Percentiles rank a stretch among this genome's conserved stretches.
These are phyloP conservation scores for Cecropterus lyciades DNA, from an alignment of 1,140 invertebrate genomes.

Conservation along the genomic window DNA sequence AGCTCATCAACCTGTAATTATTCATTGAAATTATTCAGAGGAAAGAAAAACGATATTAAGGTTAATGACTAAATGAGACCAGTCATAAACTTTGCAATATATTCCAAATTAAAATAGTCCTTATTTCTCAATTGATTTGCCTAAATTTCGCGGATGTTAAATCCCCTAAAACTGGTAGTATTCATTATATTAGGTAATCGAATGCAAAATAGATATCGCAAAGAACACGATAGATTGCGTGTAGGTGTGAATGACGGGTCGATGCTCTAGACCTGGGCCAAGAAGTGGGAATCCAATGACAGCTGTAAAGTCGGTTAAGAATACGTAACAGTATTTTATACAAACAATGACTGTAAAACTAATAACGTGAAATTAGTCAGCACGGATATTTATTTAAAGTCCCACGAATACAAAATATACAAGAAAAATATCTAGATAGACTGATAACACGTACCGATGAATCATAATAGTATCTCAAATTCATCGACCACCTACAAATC, in stretches of 20 bases:
- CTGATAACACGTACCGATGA: slow-evolving; percentile 61
- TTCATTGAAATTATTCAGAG: too few relatives aligned
- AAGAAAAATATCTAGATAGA: slow-evolving; percentile 8
- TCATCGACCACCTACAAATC: slow-evolving; percentile 53
- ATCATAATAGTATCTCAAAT: slow-evolving; percentile 75
- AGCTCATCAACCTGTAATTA: slow-evolving; percentile 93
- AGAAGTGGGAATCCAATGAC: slow-evolving; percentile 22
- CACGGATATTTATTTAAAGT: slow-evolving; percentile 5
- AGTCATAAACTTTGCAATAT: too few relatives aligned
- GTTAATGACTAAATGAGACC: too few relatives aligned
- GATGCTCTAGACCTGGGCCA: slow-evolving; percentile 18
- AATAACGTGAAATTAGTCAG: slow-evolving; percentile 4
- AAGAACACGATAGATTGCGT: slow-evolving; percentile 7
- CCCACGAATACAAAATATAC: neutral
- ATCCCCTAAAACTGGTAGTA: too few relatives aligned
- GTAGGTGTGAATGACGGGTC: slow-evolving; percentile 20
- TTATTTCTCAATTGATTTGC: too few relatives aligned
- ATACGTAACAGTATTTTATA: slow-evolving; percentile 10
- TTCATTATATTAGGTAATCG: neutral
- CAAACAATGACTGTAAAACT: slow-evolving; percentile 7
- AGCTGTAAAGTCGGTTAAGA: slow-evolving; percentile 1
- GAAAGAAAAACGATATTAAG: too few relatives aligned
- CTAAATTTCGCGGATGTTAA: too few relatives aligned
- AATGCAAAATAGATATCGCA: neutral
- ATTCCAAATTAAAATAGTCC: too few relatives aligned